Base-by-base conservation (phyloP, 2,888 invertebrate species). In the Brachyopa scutellaris region DNA sequence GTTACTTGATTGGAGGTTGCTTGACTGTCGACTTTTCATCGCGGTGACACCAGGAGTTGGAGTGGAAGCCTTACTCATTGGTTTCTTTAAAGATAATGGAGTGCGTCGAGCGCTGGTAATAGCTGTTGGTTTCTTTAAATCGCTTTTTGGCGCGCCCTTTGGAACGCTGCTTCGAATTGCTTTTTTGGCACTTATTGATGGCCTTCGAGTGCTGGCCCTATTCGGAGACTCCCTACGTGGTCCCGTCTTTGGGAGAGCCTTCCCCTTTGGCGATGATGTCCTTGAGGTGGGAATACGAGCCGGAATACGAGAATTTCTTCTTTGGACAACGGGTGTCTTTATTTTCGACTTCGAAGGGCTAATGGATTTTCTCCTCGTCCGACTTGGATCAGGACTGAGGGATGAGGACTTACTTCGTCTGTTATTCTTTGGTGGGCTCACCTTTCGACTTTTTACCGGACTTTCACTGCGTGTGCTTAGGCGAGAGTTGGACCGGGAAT, bases 181-280 rank as follows among this genome's bases (percentile, higher is more conserved):
- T 85, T 88, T 89, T 89, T 90, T 90, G 89, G 90, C 90, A 90
- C 90, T 89, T 85, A 86, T 80, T 45, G 87, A 85, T 79, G 87
- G 86, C 38, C 85, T 87, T 8, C 85, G 79, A n/a, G 72, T 49
- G 7, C 78, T 78, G 19, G 69, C 13, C n/a, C 73, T 53, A 17
- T 82, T 82, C 5, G 84, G 70, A 38, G 80, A 69, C 11, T 72
- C 74, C 23, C 62, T 69, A 2, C 31, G 84, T 51, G n/a, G 61
- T 15, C 66, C 51, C 42, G 9, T 38, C 9, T 77, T 82, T 15
- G 70, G 19, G 4, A 72, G 51, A 5, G 23, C 4, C 55, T 84
- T 86, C 6, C 84, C 36, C 19, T 61, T 85, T 17, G 69, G 72
- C 2, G 85, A 76, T 15, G 83, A 42, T 8, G 84, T 72, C 21